Base-by-base conservation (phyloP, 2,797 vertebrate genomes). In the Eulemur rubriventer region DNA sequence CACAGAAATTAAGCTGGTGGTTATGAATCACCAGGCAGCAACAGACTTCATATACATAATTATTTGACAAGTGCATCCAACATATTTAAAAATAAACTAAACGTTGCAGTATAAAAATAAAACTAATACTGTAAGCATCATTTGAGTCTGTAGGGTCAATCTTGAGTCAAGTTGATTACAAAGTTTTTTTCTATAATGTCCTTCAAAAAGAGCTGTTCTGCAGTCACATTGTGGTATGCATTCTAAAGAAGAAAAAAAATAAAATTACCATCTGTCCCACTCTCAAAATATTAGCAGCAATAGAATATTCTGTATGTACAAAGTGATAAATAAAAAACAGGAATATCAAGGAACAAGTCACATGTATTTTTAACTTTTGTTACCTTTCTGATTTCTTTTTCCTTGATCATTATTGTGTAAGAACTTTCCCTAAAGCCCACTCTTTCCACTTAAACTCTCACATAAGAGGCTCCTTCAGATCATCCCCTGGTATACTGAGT, bases 131-230 rank as follows among this genome's bases (percentile, higher is more conserved):
- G 70, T 98, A 67, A 82, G 89, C 82, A 30, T 96, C 69, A 93
- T 86, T 97, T 96, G 93, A 94, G 12, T 96, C 95, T 88, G 92
- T 95, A 28, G 41, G 67, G 87, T 98, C 97, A 97, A 69, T 89
- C 98, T 98, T 98, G 98, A 0, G 98, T 99, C 98, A 99, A 97
- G 96, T 98, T 98, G 86, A 98, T 98, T 86, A 99, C 98, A 82
- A 98, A 98, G 81, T 98, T 98, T 91, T 98, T 98, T 96, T 99
- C 98, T 98, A 98, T 98, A 96, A 99, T 98, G 72, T 98, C 96
- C 96, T 98, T 98, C 97, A 99, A 91, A 98, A 99, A 98, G n/a
- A 98, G 98, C 94, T 99, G 99, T 50, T 99, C 99, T 0, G 98
- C 98, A 0, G 95, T 97, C 97, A 99, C 98, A 76, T 99, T 98